These are phyloP conservation scores for Polyploca ridens DNA, from an alignment of 2,888 invertebrate species.

Conservation along the genomic window DNA sequence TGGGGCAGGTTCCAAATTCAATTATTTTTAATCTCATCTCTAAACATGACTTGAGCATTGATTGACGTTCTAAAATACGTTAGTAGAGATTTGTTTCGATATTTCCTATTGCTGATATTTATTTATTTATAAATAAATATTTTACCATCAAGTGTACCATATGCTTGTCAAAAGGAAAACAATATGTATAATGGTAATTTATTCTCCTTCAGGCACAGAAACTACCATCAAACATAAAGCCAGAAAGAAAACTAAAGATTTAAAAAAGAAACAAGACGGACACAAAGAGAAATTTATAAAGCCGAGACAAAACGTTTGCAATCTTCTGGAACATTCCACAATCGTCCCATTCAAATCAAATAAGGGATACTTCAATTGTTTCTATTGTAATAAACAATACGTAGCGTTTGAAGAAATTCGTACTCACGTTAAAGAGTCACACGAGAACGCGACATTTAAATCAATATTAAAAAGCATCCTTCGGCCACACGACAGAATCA, in stretches of 20 bases:
- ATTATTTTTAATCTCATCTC: no score
- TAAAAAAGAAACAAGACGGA: not conserved
- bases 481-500: slow-evolving; percentile 27
- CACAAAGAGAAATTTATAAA: slow-evolving; percentile 25
- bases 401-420: slow-evolving; percentile 31
- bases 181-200: no score
- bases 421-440: slow-evolving; percentile 24
- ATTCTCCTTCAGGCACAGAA: not conserved
- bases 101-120: no score
- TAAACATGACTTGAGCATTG: no score
- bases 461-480: slow-evolving; percentile 30
- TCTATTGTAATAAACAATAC: slow-evolving; percentile 37
- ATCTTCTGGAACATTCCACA: slow-evolving; percentile 40
- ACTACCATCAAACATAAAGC: not conserved
- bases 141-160: no score
- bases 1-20: no score
- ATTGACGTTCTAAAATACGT: no score
- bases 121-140: no score
- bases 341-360: slow-evolving; percentile 38
- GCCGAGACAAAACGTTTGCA: slow-evolving; percentile 30
- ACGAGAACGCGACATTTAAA: slow-evolving; percentile 27
- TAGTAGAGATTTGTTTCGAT: no score
- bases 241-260: not conserved
- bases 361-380: slow-evolving; percentile 38
- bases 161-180: no score